Conservation (phyloP, 1,140 invertebrate genomes). For the Lepidurus couesii region DNA sequence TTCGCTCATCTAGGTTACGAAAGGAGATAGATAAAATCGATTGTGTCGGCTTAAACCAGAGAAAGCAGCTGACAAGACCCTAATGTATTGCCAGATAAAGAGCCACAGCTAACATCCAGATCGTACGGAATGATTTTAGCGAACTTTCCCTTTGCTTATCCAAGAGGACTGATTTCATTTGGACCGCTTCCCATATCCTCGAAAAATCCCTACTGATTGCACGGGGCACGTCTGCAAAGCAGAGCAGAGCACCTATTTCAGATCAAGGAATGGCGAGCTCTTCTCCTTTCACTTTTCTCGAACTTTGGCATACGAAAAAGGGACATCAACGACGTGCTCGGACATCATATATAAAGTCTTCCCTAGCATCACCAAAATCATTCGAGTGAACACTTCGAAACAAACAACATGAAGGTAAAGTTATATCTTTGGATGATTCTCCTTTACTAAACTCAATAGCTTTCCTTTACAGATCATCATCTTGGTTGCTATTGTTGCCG, state of each 20-base stretch:
- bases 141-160: no score
- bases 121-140: no score
- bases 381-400: not conserved
- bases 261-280: not conserved
- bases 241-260: not conserved
- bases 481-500: not conserved
- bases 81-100: no score
- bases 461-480: not conserved
- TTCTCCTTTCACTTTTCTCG: not conserved
- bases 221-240: not conserved
- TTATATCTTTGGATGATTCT: not conserved
- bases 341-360: not conserved
- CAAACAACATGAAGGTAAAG: not conserved
- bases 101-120: no score
- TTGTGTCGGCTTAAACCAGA: no score
- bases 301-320: not conserved
- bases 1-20: no score
- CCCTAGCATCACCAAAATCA: not conserved
- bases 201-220: no score
- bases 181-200: no score
- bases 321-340: not conserved
- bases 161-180: no score
- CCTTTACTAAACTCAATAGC: not conserved
- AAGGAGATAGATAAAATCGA: no score
- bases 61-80: no score